Conservation (phyloP, 2,797 vertebrate genomes). For the Pipistrellus pipistrellus region DNA sequence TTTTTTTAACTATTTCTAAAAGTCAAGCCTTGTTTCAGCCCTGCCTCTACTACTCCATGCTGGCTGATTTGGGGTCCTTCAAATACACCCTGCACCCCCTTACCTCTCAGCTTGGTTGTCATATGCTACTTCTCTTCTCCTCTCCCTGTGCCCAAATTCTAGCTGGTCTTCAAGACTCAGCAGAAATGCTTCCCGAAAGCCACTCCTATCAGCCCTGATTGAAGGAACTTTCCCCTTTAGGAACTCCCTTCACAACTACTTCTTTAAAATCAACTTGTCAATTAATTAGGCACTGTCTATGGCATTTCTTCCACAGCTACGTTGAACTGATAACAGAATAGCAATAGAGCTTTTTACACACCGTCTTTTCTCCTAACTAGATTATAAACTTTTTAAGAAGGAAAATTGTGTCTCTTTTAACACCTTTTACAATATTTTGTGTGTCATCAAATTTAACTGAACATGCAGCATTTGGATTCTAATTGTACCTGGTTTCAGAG, state of each 20-base stretch:
- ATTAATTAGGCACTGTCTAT: background rate
- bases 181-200: background rate
- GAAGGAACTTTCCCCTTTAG: background rate
- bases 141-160: background rate
- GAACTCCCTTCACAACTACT: background rate
- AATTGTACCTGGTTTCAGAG: background rate
- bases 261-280: background rate
- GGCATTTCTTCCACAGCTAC: background rate
- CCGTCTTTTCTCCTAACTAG: background rate
- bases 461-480: background rate
- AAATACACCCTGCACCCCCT: accelerated
- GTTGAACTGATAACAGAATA: background rate
- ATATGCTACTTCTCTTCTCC: background rate
- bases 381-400: background rate
- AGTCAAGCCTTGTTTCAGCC: background rate
- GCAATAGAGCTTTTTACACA: background rate
- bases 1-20: background rate
- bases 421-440: background rate
- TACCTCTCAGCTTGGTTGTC: background rate
- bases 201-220: background rate
- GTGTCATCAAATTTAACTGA: background rate
- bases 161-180: background rate
- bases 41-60: background rate
- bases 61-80: background rate
- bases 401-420: background rate